Evolutionary conservation across 2,797 vertebrate species (phyloP), one percentile per base, ranked within the genome.

Genomic region (Xenentodon cancila): DNA sequence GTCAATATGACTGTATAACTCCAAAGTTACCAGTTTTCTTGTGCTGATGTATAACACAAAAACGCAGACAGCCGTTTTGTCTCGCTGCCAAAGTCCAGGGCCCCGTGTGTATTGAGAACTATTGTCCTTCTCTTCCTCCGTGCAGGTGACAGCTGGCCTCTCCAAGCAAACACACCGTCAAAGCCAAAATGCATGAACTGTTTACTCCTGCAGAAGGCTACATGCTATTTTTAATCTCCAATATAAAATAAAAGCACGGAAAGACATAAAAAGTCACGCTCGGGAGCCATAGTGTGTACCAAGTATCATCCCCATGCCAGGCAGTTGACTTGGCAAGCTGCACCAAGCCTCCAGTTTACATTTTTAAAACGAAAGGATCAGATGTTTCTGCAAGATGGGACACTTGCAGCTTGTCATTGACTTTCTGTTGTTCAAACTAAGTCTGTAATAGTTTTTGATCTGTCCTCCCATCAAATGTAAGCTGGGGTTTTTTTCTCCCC

Each of bases 91-190:
- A 64, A 67, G 66, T 77, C 79, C 60, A 71, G 43, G 64, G 58
- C 71, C 57, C 57, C 27, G 61, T 73, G 73, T 53, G 64, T 64
- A 43, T 69, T 66, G 66, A 55, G 64, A 76, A 60, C 83, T 62
- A 67, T 66, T 55, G 43, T 56, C 67, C 66, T 25, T 19, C 64
- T 74, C 80, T 68, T 70, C 59, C 72, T 79, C 73, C 69, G 59
- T 69, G 84, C 89, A 89, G 90, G 88, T 89, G 91, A 87, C 91
- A 92, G 90, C 90, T 91, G 85, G 90, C 80, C 88, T 88, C 90
- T 91, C 82, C 77, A 84, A 79, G 88, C 77, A 84, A 91, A 91
- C 81, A 32, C 80, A 67, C 82, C 75, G 64, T 89, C 88, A 86
- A 88, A 88, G 86, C 87, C 88, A 89, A 81, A 90, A 88, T 87